Percentiles rank a stretch among this genome's conserved stretches.
Evolutionary conservation across 2,797 vertebrate genomes (phyloP).

Genomic region (Pantherophis vulpinus): DNA sequence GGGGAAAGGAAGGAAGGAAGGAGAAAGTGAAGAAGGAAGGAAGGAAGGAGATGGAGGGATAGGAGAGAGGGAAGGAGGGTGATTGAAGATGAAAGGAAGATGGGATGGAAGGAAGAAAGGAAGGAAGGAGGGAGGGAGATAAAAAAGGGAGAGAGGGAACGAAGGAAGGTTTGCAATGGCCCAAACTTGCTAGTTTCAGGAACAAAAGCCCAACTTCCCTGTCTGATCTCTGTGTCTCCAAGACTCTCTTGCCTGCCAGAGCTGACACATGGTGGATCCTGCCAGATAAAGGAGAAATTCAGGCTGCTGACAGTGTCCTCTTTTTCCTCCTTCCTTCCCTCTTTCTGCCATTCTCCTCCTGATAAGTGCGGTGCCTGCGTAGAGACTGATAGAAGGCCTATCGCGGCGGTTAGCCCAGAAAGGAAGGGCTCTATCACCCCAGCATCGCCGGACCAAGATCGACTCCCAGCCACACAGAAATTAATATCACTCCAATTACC

Average conservation of each 20-base stretch:
- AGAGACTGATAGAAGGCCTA: slow-evolving; percentile 88
- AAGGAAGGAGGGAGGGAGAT: too few relatives aligned
- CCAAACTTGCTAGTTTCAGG: neutral
- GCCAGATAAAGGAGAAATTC: slow-evolving; percentile 85
- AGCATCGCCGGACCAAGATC: slow-evolving; percentile 83
- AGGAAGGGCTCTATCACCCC: slow-evolving; percentile 77
- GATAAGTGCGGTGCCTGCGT: slow-evolving; percentile 92
- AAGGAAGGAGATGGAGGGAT: too few relatives aligned
- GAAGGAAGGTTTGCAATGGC: neutral
- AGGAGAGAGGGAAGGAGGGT: too few relatives aligned
- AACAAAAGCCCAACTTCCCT: neutral
- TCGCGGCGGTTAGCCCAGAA: slow-evolving; percentile 81
- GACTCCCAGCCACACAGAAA: slow-evolving; percentile 82
- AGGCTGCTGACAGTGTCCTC: slow-evolving; percentile 88
- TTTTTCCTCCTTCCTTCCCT: slow-evolving; percentile 45
- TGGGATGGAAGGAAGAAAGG: neutral
- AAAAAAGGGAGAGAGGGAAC: neutral
- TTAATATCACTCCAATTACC: slow-evolving; percentile 89
- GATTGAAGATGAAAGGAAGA: too few relatives aligned
- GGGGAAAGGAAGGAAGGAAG: too few relatives aligned
- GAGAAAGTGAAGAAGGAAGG: too few relatives aligned
- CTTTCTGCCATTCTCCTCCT: slow-evolving; percentile 85
- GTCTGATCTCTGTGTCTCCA: accelerated
- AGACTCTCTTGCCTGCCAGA: slow-evolving; percentile 53
- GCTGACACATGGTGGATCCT: slow-evolving; percentile 65